phyloP scores from a whole-genome alignment of 2,888 invertebrate species.

The Meloe dianella region DNA sequence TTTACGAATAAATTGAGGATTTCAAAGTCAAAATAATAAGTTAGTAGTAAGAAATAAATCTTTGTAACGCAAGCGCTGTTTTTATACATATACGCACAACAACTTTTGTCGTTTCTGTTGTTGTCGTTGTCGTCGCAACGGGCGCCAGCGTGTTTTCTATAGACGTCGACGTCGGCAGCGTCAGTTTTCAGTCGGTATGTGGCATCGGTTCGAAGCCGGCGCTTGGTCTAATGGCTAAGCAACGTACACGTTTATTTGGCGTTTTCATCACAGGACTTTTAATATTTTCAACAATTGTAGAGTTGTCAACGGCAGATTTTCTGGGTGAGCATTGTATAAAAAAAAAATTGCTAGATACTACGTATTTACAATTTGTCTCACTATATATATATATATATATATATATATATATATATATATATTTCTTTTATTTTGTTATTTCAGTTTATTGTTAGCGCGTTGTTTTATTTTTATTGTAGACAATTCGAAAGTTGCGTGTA shows the following conservation, averaged over 20 bases:
- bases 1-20: conserved; percentile 22
- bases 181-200: conserved; percentile 43
- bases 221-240: conserved; percentile 42
- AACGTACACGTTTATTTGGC: conserved; percentile 44
- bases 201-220: conserved; percentile 36
- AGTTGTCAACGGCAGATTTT: conserved; percentile 39
- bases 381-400: no score
- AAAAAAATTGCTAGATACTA: no score
- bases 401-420: no score
- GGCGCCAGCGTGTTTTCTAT: conserved; percentile 20
- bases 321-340: conserved; percentile 30
- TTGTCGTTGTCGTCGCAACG: conserved; percentile 28
- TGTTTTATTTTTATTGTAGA: conserved; percentile 38
- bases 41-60: conserved; percentile 27
- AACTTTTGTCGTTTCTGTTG: background rate
- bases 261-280: conserved; percentile 22
- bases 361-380: background rate
- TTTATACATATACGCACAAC: conserved; percentile 18
- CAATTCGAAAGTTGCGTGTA: conserved; percentile 44
- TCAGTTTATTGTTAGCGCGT: conserved; percentile 18
- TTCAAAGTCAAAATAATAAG: conserved; percentile 24
- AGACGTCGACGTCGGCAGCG: conserved; percentile 30
- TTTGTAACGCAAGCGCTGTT: conserved; percentile 36
- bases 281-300: conserved; percentile 39
- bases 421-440: background rate